Conservation (phyloP, 2,888 invertebrate species). For the Melinopterus prodromus region DNA sequence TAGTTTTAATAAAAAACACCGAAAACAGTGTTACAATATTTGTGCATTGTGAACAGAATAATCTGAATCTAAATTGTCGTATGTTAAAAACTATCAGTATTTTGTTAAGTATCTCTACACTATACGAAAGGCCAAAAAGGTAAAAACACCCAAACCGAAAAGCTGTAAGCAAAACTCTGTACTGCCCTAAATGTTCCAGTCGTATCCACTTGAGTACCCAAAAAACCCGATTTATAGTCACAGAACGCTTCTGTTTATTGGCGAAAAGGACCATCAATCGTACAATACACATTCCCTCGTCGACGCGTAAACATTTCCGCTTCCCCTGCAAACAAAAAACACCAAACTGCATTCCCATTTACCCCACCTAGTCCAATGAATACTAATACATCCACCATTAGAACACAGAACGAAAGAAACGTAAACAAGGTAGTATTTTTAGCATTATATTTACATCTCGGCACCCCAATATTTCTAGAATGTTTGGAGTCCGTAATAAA, state of each 20-base stretch:
- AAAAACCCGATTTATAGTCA: not conserved
- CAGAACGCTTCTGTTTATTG: not conserved
- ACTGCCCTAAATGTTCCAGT: no score
- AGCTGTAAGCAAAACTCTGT: no score
- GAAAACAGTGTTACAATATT: no score
- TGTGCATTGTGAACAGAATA: no score
- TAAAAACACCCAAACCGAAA: no score
- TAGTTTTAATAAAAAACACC: no score
- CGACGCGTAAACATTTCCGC: not conserved
- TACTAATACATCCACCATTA: not conserved
- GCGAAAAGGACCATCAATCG: not conserved
- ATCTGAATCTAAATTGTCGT: no score
- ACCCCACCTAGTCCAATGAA: not conserved
- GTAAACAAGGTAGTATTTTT: not conserved
- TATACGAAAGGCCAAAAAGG: no score
- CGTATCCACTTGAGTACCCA: not conserved
- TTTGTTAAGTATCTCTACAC: no score
- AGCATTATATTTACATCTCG: not conserved
- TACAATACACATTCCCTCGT: not conserved
- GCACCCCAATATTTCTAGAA: not conserved
- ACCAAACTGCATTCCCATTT: not conserved
- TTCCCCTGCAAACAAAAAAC: not conserved
- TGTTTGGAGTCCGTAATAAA: not conserved
- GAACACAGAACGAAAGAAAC: not conserved
- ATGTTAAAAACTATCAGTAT: no score